These are phyloP conservation scores for Ceyx erithaca DNA, from an alignment of 2,797 vertebrate genomes.

Conservation along the genomic window DNA sequence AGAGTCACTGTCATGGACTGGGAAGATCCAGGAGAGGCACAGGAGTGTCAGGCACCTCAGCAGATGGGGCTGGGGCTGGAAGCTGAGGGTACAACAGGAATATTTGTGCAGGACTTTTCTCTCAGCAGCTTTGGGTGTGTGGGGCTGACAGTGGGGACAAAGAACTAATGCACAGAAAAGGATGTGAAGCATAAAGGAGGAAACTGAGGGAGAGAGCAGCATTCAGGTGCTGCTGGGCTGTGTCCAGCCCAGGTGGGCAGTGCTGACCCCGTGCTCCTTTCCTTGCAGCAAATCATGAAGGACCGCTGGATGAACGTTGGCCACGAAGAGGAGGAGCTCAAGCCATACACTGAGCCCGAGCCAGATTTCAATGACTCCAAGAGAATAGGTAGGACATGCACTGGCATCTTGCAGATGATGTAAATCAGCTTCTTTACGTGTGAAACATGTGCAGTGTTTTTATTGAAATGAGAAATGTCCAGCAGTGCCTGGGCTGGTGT, in stretches of 20 bases:
- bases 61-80: not conserved
- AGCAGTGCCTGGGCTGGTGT: not conserved
- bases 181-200: not conserved
- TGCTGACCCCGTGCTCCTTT: not conserved
- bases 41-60: not conserved
- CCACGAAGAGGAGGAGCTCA: constrained; percentile 94
- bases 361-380: constrained; percentile 91
- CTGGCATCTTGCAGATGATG: not conserved
- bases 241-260: too few relatives aligned
- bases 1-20: too few relatives aligned
- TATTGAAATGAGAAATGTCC: not conserved
- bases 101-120: not conserved
- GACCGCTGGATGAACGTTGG: constrained; percentile 99
- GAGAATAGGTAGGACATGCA: constrained; percentile 87
- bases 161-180: not conserved
- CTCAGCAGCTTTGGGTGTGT: not conserved
- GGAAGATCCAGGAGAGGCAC: too few relatives aligned
- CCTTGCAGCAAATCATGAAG: constrained; percentile 95
- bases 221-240: not conserved
- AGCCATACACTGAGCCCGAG: constrained; percentile 93
- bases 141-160: not conserved
- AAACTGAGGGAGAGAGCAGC: not conserved
- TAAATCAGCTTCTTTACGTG: not conserved
- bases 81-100: not conserved
- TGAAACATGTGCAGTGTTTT: not conserved